phyloP scores from a whole-genome alignment of 2,888 invertebrate genomes.

The Brenthis daphne region DNA sequence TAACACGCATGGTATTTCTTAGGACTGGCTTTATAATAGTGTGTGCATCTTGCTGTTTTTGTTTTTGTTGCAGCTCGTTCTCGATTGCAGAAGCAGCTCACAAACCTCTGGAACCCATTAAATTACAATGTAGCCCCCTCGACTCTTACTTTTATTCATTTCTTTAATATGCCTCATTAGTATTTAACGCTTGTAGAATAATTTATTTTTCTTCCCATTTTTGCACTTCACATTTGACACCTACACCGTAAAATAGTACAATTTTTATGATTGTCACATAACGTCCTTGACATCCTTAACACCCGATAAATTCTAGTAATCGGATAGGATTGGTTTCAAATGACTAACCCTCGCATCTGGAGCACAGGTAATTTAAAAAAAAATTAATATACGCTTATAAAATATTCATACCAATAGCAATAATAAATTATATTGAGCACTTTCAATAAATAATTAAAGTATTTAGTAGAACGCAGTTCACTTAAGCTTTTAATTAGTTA shows the following conservation, averaged over 20 bases:
- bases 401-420: conserved; percentile 42
- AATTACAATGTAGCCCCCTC: conserved; percentile 53
- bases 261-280: conserved; percentile 13
- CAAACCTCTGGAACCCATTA: conserved; percentile 63
- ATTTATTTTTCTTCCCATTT: conserved; percentile 22
- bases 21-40: conserved; percentile 62
- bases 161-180: conserved; percentile 24
- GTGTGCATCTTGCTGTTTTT: conserved; percentile 77
- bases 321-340: conserved; percentile 41
- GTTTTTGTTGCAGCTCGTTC: conserved; percentile 77
- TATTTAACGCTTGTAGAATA: conserved; percentile 16
- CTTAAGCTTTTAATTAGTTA: conserved; percentile 42
- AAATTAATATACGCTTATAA: conserved; percentile 48
- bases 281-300: conserved; percentile 17
- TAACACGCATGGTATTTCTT: conserved; percentile 40
- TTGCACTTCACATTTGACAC: conserved; percentile 30
- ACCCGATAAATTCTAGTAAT: conserved; percentile 28
- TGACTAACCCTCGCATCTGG: conserved; percentile 59
- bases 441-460: conserved; percentile 25
- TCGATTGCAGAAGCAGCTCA: conserved; percentile 68
- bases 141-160: conserved; percentile 40
- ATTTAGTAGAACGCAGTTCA: conserved; percentile 41
- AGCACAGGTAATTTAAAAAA: conserved; percentile 64
- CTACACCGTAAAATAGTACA: conserved; percentile 25
- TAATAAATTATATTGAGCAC: conserved; percentile 41